Base-by-base conservation (phyloP, 2,113 vertebrate genomes). In the Microtus oregoni region DNA sequence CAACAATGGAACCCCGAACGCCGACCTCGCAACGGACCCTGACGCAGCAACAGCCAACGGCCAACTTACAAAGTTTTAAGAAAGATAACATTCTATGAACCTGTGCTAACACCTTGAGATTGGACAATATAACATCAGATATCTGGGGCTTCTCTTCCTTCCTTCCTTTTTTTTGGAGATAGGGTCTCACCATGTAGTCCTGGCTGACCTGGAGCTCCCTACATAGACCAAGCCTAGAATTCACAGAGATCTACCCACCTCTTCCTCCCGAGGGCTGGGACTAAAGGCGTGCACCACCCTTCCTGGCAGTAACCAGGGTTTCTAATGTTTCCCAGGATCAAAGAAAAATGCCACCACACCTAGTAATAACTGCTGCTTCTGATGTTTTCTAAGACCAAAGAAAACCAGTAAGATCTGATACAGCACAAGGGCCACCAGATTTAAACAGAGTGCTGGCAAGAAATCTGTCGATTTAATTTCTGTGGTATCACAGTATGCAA, bases 41-140 rank as follows among this genome's bases (percentile, higher is more conserved):
- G 35, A 79, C 0, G 30, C 17, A 6, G 8, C 20, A 0, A 20
- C 3, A 1, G 26, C 12, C n/a, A 1, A 0, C 0, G 0, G 6
- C 76, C 68, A 72, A n/a, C 70, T 38, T 55, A 35, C n/a, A 26
- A 91, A 50, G 50, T 61, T 85, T 79, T 90, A 50, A 68, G 41
- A 76, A 88, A 94, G 61, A 70, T 55, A 65, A 86, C 72, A 91
- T 73, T 73, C 28, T 78, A 9, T 15, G 72, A 75, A 63, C 41
- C 30, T 68, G 77, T 90, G 35, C 2, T 2, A 55, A 55, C 82
- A 79, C 2, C 11, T 90, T 86, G 67, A 73, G 73, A 68, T 38
- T 13, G 38, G 26, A 87, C n/a, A 68, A 44, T 47, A 44, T 24
- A 35, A 9, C 68, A 87, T 47, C 17, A 85, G 38, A 30, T 41